Base-by-base conservation (phyloP, 2,797 vertebrate species). In the Pterois miles region DNA sequence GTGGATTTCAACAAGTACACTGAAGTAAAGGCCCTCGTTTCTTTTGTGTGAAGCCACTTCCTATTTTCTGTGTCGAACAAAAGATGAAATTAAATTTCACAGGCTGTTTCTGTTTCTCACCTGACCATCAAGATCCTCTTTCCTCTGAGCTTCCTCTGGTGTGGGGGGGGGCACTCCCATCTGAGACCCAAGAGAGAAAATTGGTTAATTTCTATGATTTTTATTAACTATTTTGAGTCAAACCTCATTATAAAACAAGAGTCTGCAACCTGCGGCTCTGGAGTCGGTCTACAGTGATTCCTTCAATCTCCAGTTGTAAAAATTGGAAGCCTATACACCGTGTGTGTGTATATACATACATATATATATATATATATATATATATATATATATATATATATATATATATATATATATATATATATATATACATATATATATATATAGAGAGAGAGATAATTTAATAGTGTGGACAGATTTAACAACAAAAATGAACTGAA, bases 1-100 rank as follows among this genome's bases (percentile, higher is more conserved):
- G 4, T 40, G 13, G 54, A 57, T 34, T 9, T 48, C 48, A 58
- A 43, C 46, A 50, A n/a, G 72, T 48, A 74, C 16, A 54, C 2
- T 12, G 25, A 46, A 77, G 3, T 11, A 36, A 59, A 46, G 14
- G 3, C 27, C 7, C 20, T 23, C 9, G 71, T 71, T 68, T 27
- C 5, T 50, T 34, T 18, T 36, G 6, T 46, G 16, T 12, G 3
- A 70, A 27, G 4, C 9, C 27, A 75, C 81, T 86, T 89, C 80
- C 69, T 76, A 3, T 78, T 84, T 88, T 74, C 18, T 38, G 9
- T 10, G 10, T 48, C 16, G 6, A 50, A 48, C 1, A 4, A 77
- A 82, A 84, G 53, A 0, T 67, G 63, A 91, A 86, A 65, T 79
- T 34, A 89, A 75, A 88, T 36, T 52, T 36, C 10, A 36, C 7